Evolutionary conservation across 2,113 vertebrate genomes (phyloP).

Genomic region (Nannobrachium achirus): DNA sequence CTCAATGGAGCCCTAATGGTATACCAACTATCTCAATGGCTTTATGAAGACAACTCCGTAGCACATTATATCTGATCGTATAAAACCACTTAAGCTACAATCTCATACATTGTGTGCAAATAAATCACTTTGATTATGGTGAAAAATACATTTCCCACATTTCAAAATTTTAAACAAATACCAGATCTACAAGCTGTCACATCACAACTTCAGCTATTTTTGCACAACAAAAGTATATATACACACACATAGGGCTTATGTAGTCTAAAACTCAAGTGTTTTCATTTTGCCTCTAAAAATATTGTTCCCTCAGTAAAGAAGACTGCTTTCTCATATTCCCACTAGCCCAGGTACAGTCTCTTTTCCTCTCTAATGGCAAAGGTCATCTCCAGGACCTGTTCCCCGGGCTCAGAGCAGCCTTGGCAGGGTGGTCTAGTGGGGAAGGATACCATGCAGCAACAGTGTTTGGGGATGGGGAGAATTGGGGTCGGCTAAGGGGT

Average conservation of each 20-base stretch:
- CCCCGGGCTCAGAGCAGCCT: constrained; percentile 42
- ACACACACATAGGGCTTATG: too few species aligned
- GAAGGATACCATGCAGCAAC: background rate
- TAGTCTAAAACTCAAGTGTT: constrained; percentile 21
- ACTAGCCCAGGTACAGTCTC: constrained; percentile 51
- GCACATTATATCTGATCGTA: constrained; percentile 22
- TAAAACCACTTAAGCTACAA: background rate
- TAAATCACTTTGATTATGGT: background rate
- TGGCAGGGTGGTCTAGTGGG: constrained; percentile 37
- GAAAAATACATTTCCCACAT: constrained; percentile 21
- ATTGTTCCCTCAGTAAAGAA: constrained; percentile 30
- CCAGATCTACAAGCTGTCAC: background rate
- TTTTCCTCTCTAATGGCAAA: constrained; percentile 37
- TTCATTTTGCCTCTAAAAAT: constrained; percentile 27
- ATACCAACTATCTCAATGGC: constrained; percentile 46
- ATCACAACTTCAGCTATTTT: too few species aligned
- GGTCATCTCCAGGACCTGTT: constrained; percentile 20
- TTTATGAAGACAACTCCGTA: constrained; percentile 17
- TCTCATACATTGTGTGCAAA: constrained; percentile 27
- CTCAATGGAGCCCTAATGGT: constrained; percentile 46
- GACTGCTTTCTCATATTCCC: constrained; percentile 42
- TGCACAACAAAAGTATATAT: too few species aligned
- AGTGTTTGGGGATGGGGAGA: constrained; percentile 38
- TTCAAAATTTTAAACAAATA: background rate
- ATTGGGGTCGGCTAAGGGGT: background rate